Evolutionary conservation across 2,113 vertebrate species (phyloP), one percentile per base, ranked within the genome.

Genomic region (Sinosuthora webbiana): DNA sequence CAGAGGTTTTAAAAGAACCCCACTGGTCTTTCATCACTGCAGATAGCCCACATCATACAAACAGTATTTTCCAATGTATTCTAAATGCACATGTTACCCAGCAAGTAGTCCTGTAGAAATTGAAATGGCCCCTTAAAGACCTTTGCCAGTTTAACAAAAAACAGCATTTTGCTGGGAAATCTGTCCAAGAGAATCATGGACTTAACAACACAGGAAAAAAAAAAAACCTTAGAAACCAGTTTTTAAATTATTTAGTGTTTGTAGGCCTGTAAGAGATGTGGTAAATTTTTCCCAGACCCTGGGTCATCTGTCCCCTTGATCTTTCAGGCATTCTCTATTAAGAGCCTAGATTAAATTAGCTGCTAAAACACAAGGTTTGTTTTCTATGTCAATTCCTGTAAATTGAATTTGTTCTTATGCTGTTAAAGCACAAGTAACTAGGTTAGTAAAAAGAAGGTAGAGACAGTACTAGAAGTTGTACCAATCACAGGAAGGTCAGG

Each of bases 381-480:
- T 95, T 82, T 44, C 44, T 49, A 30, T n/a, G 6, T 70, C 52
- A 91, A 28, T 74, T 74, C 68, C 44, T 35, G 15, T 44, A 94
- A 96, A 93, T 52, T 42, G 33, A 75, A 87, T 94, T 95, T 89
- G 10, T 31, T 87, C 2, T 87, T 55, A 74, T 89, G 42, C 25
- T 73, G 14, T 55, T 83, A 80, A 94, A 89, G 57, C 28, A 53
- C 13, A 62, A 62, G 50, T 89, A 95, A 83, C 20, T 59, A 64
- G 24, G 37, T 93, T 87, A 89, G 44, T 69, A 47, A 92, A 78
- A 71, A 70, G 24, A 86, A 88, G 22, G 33, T 24, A 62, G 41
- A 55, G 31, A 19, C 55, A 47, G 39, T 27, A 39, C 16, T 63
- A 55, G 19, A 35, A 75, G 7, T 56, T 62, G n/a, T 47, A 68